A percentile compares a stretch with the other conserved stretches of the same genome.
Conservation (phyloP, 2,113 vertebrate genomes). For the Lanius collurio region DNA sequence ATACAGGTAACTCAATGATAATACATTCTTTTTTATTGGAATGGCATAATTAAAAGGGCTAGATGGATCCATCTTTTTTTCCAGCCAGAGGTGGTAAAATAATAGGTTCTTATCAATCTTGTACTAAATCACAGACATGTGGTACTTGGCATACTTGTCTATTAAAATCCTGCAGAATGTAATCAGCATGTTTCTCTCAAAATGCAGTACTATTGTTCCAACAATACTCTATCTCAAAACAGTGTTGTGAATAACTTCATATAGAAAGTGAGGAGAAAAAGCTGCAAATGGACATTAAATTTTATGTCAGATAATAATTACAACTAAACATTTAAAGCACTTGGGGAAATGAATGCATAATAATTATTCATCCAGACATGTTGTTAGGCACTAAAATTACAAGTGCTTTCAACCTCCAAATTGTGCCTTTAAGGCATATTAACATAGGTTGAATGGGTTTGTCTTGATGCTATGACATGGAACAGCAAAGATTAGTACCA, state of each 20-base stretch:
- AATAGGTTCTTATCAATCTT: not conserved
- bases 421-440: not conserved
- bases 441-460: not conserved
- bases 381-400: constrained; percentile 8
- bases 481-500: not conserved
- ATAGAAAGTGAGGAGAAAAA: not conserved
- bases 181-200: not conserved
- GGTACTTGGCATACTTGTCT: not conserved
- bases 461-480: not conserved
- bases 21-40: not conserved
- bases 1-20: not conserved
- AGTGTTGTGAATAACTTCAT: not conserved
- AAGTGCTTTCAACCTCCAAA: not conserved
- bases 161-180: not conserved
- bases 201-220: not conserved
- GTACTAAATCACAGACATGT: not conserved
- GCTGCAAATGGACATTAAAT: not conserved
- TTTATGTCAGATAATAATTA: not conserved
- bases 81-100: not conserved
- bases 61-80: not conserved
- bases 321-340: constrained; percentile 20
- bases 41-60: not conserved
- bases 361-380: not conserved
- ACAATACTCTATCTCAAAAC: not conserved
- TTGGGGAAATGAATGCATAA: not conserved